Evolutionary conservation across 1,140 invertebrate species (phyloP), one percentile per base, ranked within the genome.

Genomic region (Cyclina sinensis): DNA sequence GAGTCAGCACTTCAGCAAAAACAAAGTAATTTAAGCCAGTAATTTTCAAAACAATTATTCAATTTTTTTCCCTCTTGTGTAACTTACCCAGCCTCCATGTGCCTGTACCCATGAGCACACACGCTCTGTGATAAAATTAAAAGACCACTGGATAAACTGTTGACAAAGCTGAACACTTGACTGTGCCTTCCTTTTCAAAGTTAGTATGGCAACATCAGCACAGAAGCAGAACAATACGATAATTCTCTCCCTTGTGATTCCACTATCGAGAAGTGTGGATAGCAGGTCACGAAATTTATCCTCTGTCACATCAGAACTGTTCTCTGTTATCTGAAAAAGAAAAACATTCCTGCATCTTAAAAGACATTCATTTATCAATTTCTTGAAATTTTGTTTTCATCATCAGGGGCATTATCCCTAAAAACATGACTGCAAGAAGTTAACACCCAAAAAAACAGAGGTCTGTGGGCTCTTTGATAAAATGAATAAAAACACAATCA

Each of bases 171-270:
- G 88, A 24, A 88, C 37, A 18, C 85, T 70, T 30, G 79, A 37
- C 37, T 37, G 74, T 0, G 59, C 54, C 68, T 80, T 83, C 14
- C 65, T 27, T 43, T 83, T 83, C 18, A 95, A 81, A 0, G 94
- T 91, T 54, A 90, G 82, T 39, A 95, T 93, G 35, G 95, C 95
- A 76, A 96, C 89, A 87, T 96, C 95, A n/a, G 94, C 92, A 81
- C 95, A 95, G 91, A 96, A 96, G 89, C 93, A 96, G 83, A 96
- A 96, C n/a, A 96, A 78, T 5, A 95, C 94, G 16, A 96, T 90
- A 70, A 96, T 95, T 79, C 95, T 89, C 86, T 95, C 93, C 27
- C 89, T 92, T 21, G 94, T 95, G 30, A 95, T 92, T 5, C 92
- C 91, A 37, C 92, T 91, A 59, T 39, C 86, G 78, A 92, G 91